These are phyloP conservation scores for Macrotrachela quadricornifera DNA, from an alignment of 1,140 invertebrate species.

Conservation along the genomic window DNA sequence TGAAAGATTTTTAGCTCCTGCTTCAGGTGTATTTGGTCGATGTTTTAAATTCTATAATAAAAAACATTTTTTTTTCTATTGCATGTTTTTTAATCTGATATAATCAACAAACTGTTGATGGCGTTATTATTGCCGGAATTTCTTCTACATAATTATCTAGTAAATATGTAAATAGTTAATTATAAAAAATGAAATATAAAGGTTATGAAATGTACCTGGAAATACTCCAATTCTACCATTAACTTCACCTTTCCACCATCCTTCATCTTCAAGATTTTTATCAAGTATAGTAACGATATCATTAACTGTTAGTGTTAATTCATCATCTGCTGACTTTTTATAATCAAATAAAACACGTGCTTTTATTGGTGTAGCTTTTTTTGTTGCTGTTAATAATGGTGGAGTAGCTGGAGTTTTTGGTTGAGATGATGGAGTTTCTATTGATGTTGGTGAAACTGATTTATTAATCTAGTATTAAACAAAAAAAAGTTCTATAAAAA, in stretches of 20 bases:
- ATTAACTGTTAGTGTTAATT: slow-evolving; percentile 57
- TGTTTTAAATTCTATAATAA: too few species aligned
- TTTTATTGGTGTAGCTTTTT: slow-evolving; percentile 3
- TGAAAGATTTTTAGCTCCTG: too few species aligned
- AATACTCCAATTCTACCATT: slow-evolving; percentile 70
- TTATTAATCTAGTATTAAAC: slow-evolving; percentile 5
- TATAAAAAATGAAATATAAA: too few species aligned
- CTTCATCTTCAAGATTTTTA: slow-evolving; percentile 60
- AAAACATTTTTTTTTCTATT: not conserved
- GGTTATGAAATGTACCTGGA: slow-evolving; percentile 66
- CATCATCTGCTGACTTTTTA: slow-evolving; percentile 68
- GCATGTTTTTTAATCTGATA: too few species aligned
- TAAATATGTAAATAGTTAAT: too few species aligned
- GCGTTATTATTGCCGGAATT: not conserved
- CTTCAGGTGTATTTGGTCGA: too few species aligned
- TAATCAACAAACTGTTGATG: not conserved
- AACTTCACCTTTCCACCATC: slow-evolving; percentile 88
- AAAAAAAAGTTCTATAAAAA: slow-evolving; percentile 4
- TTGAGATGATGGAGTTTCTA: not conserved
- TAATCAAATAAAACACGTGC: slow-evolving; percentile 75
- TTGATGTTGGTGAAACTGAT: slow-evolving; percentile 6
- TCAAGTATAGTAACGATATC: slow-evolving; percentile 65
- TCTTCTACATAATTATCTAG: slow-evolving; percentile 7
- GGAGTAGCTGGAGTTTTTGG: not conserved
- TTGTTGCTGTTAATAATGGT: too few species aligned